Base-by-base conservation (phyloP, 2,797 vertebrate genomes). In the Heterohyrax brucei region DNA sequence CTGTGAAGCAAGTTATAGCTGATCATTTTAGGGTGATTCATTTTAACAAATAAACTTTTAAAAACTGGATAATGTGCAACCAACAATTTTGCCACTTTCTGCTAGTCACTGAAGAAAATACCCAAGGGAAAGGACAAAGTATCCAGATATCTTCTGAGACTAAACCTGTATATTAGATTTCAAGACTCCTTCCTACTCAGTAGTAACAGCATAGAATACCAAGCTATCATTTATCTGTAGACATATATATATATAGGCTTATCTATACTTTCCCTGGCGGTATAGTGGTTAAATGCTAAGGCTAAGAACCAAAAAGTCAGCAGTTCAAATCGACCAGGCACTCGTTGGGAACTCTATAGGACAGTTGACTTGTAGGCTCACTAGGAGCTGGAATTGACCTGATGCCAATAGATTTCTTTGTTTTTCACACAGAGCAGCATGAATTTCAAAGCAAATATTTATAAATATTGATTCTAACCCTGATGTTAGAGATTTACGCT, bases 371-470 rank as follows among this genome's bases (percentile, higher is more conserved):
- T 39, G 39, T 39, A 39, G 39, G 39, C 39, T 39, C 39, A 39
- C 39, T 39, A 39, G 39, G 39, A 39, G 39, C 3, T 39, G 39
- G 39, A 39, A 39, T 39, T 39, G 39, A 39, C 39, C 39, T 39
- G 39, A 39, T 39, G 39, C 39, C 39, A 39, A 39, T 39, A 39
- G 39, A 39, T 39, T 39, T 39, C 39, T 39, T 39, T 39, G 39
- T 39, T 39, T 39, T 39, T 39, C 39, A 39, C 39, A 39, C 39
- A 39, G n/a, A 53, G 73, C 95, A 94, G 61, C 46, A 30, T 86
- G 46, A 59, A 79, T 95, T 93, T 92, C 76, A 44, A 89, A 94
- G 75, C 59, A 97, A 95, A 93, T 75, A 82, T 95, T 95, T 95
- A 86, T 59, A 95, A 92, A n/a, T 81, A 85, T 91, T 81, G 39